phyloP scores from a whole-genome alignment of 2,888 invertebrate genomes.

The Eueremaeus valkanovi region DNA sequence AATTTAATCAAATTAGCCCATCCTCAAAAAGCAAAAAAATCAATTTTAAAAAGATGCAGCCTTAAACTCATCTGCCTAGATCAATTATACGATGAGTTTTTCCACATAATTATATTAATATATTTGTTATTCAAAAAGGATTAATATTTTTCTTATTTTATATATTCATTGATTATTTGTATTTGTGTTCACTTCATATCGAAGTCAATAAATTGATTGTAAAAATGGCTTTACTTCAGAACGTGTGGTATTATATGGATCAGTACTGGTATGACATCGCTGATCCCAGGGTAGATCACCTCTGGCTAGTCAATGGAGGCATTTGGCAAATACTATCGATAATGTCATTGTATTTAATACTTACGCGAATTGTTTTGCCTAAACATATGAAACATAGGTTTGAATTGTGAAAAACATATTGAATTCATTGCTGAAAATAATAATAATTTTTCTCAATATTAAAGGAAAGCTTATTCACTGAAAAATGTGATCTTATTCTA shows the following conservation, averaged over 20 bases:
- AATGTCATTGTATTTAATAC: conserved; percentile 7
- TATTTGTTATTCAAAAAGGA: too few species aligned
- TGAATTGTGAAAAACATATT: neutral
- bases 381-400: conserved; percentile 24
- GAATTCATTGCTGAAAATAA: neutral
- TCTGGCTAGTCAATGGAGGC: neutral
- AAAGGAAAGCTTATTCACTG: conserved; percentile 17
- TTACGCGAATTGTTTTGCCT: conserved; percentile 16
- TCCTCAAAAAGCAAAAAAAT: too few species aligned
- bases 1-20: too few species aligned
- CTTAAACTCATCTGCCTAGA: too few species aligned
- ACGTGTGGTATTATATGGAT: conserved; percentile 26
- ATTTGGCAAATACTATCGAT: conserved; percentile 27
- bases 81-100: too few species aligned
- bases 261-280: conserved; percentile 38
- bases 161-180: too few species aligned
- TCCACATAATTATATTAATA: too few species aligned
- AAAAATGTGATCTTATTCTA: conserved; percentile 18
- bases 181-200: too few species aligned
- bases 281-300: conserved; percentile 31
- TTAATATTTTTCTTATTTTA: too few species aligned
- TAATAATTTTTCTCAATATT: neutral
- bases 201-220: too few species aligned
- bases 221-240: neutral
- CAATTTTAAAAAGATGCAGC: too few species aligned